phyloP scores from a whole-genome alignment of 1,140 invertebrate species.

The Orius insidiosus region DNA sequence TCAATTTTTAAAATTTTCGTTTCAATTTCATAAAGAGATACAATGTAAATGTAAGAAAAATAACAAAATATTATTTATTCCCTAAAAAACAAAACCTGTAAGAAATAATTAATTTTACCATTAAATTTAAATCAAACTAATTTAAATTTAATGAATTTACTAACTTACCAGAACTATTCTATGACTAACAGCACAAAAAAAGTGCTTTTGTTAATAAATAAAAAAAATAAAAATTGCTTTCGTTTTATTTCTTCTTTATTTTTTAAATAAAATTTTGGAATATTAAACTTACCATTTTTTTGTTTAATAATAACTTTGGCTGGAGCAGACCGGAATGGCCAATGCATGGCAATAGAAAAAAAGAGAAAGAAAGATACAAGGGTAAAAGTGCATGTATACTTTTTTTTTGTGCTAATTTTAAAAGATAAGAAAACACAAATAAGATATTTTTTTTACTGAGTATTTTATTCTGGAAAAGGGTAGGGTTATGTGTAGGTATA shows the following conservation, averaged over 20 bases:
- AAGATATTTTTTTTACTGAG: no score
- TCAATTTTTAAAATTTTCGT: background rate
- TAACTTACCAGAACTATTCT: no score
- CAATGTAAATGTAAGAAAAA: slow-evolving; percentile 2
- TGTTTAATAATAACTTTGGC: slow-evolving; percentile 37
- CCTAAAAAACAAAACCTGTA: slow-evolving; percentile 2
- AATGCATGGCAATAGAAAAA: slow-evolving; percentile 21
- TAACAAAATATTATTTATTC: background rate
- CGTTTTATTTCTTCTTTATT: no score
- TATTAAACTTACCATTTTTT: slow-evolving; percentile 35
- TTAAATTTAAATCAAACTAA: no score
- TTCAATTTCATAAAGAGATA: background rate
- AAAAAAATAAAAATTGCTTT: slow-evolving; percentile 16
- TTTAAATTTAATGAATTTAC: no score
- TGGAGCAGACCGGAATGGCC: slow-evolving; percentile 30
- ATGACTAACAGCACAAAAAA: no score
- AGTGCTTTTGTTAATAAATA: slow-evolving; percentile 12
- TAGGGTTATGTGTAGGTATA: slow-evolving; percentile 1
- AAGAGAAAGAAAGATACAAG: slow-evolving; percentile 20
- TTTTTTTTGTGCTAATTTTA: no score
- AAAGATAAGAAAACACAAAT: no score
- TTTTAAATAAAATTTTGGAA: slow-evolving; percentile 5
- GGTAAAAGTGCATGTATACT: slow-evolving; percentile 22
- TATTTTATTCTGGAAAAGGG: no score
- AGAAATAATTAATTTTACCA: no score